Conservation (phyloP, 2,888 invertebrate genomes). For the Ctenicera cuprea region DNA sequence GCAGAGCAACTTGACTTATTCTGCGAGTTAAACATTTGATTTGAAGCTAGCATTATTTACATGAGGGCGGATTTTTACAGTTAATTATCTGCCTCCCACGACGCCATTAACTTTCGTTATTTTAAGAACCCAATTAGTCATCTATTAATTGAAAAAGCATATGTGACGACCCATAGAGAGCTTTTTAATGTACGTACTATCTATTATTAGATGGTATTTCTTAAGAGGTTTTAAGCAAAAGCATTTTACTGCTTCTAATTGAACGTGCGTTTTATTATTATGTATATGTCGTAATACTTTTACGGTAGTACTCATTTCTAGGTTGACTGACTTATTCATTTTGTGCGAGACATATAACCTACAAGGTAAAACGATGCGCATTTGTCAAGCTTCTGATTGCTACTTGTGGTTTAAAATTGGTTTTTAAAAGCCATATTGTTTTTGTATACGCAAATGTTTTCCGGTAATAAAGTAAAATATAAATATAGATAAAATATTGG, state of each 20-base stretch:
- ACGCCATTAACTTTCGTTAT: constrained; percentile 12
- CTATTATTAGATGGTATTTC: background rate
- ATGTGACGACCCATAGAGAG: background rate
- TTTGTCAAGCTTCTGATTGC: too few species aligned
- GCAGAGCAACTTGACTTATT: background rate
- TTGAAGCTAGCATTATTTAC: background rate
- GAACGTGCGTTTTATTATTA: constrained; percentile 5
- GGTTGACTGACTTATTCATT: constrained; percentile 18
- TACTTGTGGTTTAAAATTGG: too few species aligned
- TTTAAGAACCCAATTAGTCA: constrained; percentile 24
- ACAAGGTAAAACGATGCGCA: too few species aligned
- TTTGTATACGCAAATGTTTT: too few species aligned
- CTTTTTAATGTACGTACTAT: background rate
- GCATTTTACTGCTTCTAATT: background rate
- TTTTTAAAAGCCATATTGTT: too few species aligned
- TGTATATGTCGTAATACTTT: constrained; percentile 5
- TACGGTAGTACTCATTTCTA: constrained; percentile 4
- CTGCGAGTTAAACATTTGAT: background rate
- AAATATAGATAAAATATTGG: too few species aligned
- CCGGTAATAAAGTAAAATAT: too few species aligned
- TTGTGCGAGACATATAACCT: background rate
- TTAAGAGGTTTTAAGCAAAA: background rate
- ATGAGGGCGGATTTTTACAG: constrained; percentile 10
- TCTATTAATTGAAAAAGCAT: constrained; percentile 15
- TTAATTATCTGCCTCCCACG: constrained; percentile 19